Evolutionary conservation across 2,888 invertebrate genomes (phyloP).

Genomic region (Orthosia gracilis): DNA sequence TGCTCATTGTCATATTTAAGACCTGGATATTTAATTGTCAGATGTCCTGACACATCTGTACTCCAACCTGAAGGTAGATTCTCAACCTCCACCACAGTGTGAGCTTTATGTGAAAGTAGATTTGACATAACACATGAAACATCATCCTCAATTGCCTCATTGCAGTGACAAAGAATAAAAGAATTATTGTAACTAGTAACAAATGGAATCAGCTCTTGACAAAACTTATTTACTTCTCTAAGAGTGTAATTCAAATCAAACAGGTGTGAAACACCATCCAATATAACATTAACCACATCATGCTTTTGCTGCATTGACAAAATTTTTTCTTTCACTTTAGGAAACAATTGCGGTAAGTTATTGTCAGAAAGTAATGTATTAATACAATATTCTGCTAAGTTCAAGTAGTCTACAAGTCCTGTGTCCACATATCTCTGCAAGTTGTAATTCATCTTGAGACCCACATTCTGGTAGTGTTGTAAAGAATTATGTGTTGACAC

Average conservation of each 20-base stretch:
- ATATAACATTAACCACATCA: constrained; percentile 90
- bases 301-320: constrained; percentile 78
- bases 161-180: constrained; percentile 90
- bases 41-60: constrained; percentile 93
- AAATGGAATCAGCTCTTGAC: constrained; percentile 85
- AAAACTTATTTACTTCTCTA: constrained; percentile 88
- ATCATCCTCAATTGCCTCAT: constrained; percentile 91
- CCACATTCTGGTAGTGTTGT: constrained; percentile 94
- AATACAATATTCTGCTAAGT: constrained; percentile 78
- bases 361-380: constrained; percentile 70
- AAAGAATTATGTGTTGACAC: constrained; percentile 93
- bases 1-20: constrained; percentile 81
- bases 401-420: constrained; percentile 79
- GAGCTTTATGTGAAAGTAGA: constrained; percentile 92
- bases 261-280: constrained; percentile 94
- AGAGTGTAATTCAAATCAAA: constrained; percentile 92
- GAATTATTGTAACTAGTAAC: constrained; percentile 77
- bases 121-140: constrained; percentile 91
- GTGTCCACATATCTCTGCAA: constrained; percentile 87
- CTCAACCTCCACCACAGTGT: constrained; percentile 92
- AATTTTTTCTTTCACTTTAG: constrained; percentile 83
- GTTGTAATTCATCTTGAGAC: constrained; percentile 94
- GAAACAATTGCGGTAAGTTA: constrained; percentile 83
- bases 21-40: constrained; percentile 89
- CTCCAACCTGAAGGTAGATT: constrained; percentile 94